Conservation (phyloP, 1,140 invertebrate species). For the Cotesia vestalis region DNA sequence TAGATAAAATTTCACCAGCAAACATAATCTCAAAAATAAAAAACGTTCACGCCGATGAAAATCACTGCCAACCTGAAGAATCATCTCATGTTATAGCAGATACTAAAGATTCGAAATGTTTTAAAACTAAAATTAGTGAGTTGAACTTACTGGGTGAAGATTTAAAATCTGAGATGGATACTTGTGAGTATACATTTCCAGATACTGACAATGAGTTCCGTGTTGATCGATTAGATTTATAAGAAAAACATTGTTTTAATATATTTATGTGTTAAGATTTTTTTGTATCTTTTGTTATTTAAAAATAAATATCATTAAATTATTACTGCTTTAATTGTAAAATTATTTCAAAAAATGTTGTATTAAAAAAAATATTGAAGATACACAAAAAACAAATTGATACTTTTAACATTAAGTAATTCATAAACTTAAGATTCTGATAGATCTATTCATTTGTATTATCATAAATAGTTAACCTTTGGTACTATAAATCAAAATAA, state of each 20-base stretch:
- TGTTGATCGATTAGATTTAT: conserved; percentile 51
- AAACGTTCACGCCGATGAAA: neutral
- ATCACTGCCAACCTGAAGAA: neutral
- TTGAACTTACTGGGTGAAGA: conserved; percentile 52
- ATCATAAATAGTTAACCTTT: too few species aligned
- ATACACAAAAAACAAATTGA: too few species aligned
- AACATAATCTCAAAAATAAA: conserved; percentile 18
- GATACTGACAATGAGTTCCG: conserved; percentile 40
- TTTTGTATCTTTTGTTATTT: too few species aligned
- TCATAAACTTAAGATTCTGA: too few species aligned
- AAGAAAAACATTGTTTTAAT: conserved; percentile 27
- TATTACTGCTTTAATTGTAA: too few species aligned
- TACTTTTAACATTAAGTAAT: too few species aligned
- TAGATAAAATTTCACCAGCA: conserved; percentile 45
- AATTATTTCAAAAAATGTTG: too few species aligned
- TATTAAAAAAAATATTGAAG: too few species aligned
- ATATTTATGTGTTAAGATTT: too few species aligned
- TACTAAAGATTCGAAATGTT: conserved; percentile 34
- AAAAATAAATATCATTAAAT: too few species aligned
- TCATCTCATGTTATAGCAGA: conserved; percentile 1
- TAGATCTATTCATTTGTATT: too few species aligned
- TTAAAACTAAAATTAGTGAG: conserved; percentile 49
- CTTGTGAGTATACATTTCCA: conserved; percentile 22
- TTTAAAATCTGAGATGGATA: conserved; percentile 35
- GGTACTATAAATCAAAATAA: too few species aligned